Evolutionary conservation across 2,113 vertebrate genomes (phyloP).

Genomic region (Phainopepla nitens): DNA sequence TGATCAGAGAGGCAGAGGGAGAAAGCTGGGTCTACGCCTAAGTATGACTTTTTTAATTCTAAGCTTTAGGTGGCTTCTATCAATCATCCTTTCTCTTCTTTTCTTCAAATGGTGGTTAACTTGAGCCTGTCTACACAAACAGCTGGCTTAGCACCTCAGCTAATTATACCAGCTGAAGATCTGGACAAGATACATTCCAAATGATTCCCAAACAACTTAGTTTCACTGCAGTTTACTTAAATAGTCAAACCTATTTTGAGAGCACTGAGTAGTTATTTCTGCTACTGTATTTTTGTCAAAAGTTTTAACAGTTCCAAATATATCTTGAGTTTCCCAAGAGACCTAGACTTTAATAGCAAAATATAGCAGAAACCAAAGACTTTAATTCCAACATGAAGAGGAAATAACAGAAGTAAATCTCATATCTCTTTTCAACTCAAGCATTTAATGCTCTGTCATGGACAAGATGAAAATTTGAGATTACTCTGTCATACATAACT

Average conservation of each 20-base stretch:
- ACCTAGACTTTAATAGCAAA: not conserved
- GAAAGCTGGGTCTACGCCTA: not conserved
- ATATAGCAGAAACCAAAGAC: not conserved
- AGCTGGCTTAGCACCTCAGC: not conserved
- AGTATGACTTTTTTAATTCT: not conserved
- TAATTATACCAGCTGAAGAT: not conserved
- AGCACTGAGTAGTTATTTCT: not conserved
- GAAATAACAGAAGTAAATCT: not conserved
- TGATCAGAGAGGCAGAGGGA: not conserved
- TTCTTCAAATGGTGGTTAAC: not conserved
- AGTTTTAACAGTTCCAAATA: slow-evolving; percentile 5
- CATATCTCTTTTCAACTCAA: not conserved
- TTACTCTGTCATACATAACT: not conserved
- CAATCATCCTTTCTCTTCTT: not conserved
- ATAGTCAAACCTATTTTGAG: not conserved
- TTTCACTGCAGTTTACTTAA: not conserved
- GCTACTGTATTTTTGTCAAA: not conserved
- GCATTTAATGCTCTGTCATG: not conserved
- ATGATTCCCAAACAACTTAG: not conserved
- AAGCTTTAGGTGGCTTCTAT: not conserved
- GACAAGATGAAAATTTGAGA: not conserved
- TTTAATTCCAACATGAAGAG: not conserved
- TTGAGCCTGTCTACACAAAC: not conserved
- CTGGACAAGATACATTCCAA: not conserved
- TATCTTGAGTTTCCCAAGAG: not conserved